Percentiles rank a stretch among this genome's conserved stretches.
Evolutionary conservation across 2,888 invertebrate genomes (phyloP).

Genomic region (Mythimna impura): DNA sequence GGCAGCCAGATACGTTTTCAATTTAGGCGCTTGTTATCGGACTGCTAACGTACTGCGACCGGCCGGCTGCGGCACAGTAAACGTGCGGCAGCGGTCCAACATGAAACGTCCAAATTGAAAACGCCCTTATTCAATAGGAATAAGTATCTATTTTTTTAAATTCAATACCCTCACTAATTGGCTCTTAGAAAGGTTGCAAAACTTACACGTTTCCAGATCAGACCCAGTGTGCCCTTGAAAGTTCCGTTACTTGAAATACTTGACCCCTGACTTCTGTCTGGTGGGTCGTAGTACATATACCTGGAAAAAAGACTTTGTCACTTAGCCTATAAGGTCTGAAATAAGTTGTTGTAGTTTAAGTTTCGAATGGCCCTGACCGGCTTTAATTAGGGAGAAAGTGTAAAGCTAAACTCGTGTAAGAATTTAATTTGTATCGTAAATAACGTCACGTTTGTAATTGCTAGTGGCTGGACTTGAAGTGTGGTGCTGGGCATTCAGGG

Average conservation of each 20-base stretch:
- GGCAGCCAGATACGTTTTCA: too few relatives aligned
- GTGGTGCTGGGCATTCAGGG: neutral
- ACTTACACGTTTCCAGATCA: slow-evolving; percentile 92
- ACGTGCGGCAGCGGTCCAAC: too few relatives aligned
- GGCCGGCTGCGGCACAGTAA: too few relatives aligned
- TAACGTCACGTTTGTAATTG: slow-evolving; percentile 31
- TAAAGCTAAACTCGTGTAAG: slow-evolving; percentile 21
- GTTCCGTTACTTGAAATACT: slow-evolving; percentile 91
- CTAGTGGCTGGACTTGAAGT: slow-evolving; percentile 8
- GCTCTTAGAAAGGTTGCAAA: slow-evolving; percentile 4
- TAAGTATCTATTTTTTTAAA: too few relatives aligned
- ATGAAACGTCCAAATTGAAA: too few relatives aligned
- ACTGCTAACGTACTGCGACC: too few relatives aligned
- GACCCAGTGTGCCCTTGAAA: slow-evolving; percentile 93
- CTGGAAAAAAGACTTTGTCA: slow-evolving; percentile 73
- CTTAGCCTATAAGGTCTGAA: slow-evolving; percentile 11
- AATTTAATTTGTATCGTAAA: slow-evolving; percentile 44
- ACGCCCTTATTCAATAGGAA: too few relatives aligned
- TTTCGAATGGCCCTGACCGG: slow-evolving; percentile 27
- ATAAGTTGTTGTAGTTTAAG: slow-evolving; percentile 1
- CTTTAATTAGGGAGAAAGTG: slow-evolving; percentile 44
- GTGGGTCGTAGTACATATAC: slow-evolving; percentile 93
- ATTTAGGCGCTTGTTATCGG: too few relatives aligned
- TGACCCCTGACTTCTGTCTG: slow-evolving; percentile 93
- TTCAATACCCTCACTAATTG: neutral